phyloP scores from a whole-genome alignment of 2,888 invertebrate species.

The Tineola bisselliella region DNA sequence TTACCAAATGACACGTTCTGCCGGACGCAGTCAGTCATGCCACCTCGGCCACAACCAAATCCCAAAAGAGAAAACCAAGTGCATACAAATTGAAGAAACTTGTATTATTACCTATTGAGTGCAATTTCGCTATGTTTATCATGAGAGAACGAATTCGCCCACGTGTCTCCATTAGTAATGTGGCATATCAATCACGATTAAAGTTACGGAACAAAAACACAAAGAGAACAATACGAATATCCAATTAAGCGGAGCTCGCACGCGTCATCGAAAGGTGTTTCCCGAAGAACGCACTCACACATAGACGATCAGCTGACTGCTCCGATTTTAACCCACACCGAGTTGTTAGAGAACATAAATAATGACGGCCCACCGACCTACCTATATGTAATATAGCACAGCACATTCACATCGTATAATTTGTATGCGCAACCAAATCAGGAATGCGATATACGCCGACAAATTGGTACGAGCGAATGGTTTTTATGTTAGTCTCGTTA shows the following conservation, averaged over 20 bases:
- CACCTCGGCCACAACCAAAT: background rate
- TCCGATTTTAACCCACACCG: conserved; percentile 67
- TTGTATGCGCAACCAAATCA: conserved; percentile 51
- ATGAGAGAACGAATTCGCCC: background rate
- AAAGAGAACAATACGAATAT: conserved; percentile 55
- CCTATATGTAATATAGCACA: conserved; percentile 49
- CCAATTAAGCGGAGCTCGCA: conserved; percentile 64
- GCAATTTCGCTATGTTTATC: background rate
- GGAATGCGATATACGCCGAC: conserved; percentile 54
- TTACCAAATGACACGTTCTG: conserved; percentile 39
- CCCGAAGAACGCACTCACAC: conserved; percentile 63
- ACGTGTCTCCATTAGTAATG: background rate
- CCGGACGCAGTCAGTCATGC: conserved; percentile 11
- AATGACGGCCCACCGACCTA: conserved; percentile 67
- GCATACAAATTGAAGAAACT: background rate
- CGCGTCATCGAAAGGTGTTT: conserved; percentile 69
- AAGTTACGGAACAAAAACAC: conserved; percentile 9
- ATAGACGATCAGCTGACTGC: conserved; percentile 63
- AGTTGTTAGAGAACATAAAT: conserved; percentile 68
- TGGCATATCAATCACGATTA: background rate
- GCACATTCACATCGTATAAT: conserved; percentile 53
- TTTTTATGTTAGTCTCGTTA: conserved; percentile 47
- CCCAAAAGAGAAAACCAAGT: background rate
- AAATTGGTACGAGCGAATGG: conserved; percentile 45
- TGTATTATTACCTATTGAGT: no score